A percentile compares a stretch with the other conserved stretches of the same genome.
Evolutionary conservation across 1,140 invertebrate species (phyloP).

Genomic region (Drosophila oshimai): DNA sequence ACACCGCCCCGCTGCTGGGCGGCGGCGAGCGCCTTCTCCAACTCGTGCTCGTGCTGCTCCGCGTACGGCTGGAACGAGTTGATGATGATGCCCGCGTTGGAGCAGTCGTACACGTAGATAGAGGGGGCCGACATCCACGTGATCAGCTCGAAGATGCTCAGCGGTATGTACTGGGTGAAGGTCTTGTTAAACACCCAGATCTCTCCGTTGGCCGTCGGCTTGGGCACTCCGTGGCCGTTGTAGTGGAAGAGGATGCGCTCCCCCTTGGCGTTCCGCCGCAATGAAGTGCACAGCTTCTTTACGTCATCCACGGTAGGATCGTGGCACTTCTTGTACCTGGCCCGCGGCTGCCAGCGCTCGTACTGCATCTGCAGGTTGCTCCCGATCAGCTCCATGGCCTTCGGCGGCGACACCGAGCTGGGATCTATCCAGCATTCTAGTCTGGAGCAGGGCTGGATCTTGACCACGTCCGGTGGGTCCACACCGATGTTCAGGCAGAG

Average conservation of each 20-base stretch:
- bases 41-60: conserved; percentile 94
- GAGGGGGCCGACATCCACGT: conserved; percentile 99
- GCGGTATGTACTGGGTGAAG: conserved; percentile 99
- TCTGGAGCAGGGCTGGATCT: conserved; percentile 97
- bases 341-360: conserved; percentile 98
- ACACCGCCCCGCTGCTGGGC: conserved; percentile 27
- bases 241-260: conserved; percentile 99
- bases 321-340: conserved; percentile 96
- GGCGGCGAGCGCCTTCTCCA: conserved; percentile 85
- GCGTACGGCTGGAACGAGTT: conserved; percentile 96
- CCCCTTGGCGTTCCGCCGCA: conserved; percentile 99
- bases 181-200: conserved; percentile 99
- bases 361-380: conserved; percentile 97
- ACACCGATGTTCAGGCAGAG: conserved; percentile 99
- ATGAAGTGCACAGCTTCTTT: conserved; percentile 96
- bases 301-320: conserved; percentile 99
- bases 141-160: conserved; percentile 99
- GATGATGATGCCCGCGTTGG: conserved; percentile 98
- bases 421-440: conserved; percentile 99
- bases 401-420: conserved; percentile 92
- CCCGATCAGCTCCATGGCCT: conserved; percentile 97
- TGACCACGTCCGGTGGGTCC: conserved; percentile 98
- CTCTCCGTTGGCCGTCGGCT: conserved; percentile 98
- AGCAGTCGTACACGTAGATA: conserved; percentile 99
- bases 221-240: conserved; percentile 99